A percentile compares a stretch with the other conserved stretches of the same genome.
These are phyloP conservation scores for Andrena trimmerana DNA, from an alignment of 2,888 invertebrate genomes.

Conservation along the genomic window DNA sequence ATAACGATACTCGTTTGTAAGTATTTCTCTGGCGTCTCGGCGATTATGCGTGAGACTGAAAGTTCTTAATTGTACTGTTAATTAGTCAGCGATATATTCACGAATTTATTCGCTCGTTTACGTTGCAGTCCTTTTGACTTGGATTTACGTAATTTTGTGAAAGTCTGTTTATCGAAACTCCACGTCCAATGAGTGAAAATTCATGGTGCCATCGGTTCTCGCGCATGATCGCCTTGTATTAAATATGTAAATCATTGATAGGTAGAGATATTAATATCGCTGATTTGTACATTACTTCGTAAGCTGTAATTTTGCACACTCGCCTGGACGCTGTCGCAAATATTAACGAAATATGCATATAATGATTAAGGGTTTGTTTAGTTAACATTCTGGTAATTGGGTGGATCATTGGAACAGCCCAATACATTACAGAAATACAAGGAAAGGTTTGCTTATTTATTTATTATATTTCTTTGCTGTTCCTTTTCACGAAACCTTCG, in stretches of 20 bases:
- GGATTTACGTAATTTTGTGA: neutral
- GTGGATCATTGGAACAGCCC: slow-evolving; percentile 32
- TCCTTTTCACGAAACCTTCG: no score
- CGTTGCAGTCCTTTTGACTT: neutral
- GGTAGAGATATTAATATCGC: slow-evolving; percentile 3
- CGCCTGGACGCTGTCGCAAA: slow-evolving; percentile 32
- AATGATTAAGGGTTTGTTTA: slow-evolving; percentile 27
- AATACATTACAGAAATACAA: neutral
- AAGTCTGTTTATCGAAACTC: neutral
- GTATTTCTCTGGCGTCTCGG: neutral
- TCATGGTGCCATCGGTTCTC: slow-evolving; percentile 45
- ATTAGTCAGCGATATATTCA: neutral
- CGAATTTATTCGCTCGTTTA: slow-evolving; percentile 1
- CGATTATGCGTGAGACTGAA: slow-evolving; percentile 5
- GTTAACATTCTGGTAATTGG: slow-evolving; percentile 24
- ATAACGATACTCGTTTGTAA: slow-evolving; percentile 17
- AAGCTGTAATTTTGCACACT: slow-evolving; percentile 34
- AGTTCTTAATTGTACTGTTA: neutral
- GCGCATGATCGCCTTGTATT: slow-evolving; percentile 13
- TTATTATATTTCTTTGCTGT: neutral
- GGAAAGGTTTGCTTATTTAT: neutral
- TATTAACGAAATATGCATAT: slow-evolving; percentile 26
- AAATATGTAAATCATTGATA: slow-evolving; percentile 10
- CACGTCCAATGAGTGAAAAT: neutral
- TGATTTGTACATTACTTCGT: slow-evolving; percentile 49